Evolutionary conservation across 2,888 invertebrate genomes (phyloP).

Genomic region (Hypena proboscidalis): DNA sequence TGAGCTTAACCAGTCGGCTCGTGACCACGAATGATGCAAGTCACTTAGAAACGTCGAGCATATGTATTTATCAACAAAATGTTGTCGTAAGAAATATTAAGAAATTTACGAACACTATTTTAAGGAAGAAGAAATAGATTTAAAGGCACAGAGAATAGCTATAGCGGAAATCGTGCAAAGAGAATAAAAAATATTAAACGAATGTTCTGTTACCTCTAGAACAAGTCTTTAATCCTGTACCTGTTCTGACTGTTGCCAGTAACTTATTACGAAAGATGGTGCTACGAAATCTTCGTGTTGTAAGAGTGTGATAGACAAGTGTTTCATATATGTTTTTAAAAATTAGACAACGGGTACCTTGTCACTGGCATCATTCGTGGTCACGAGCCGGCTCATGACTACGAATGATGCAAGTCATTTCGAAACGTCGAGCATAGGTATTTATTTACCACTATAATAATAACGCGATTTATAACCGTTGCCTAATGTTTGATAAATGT

Average conservation of each 20-base stretch:
- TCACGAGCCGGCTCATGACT: too few relatives aligned
- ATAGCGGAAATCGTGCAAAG: constrained; percentile 46
- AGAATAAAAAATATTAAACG: constrained; percentile 12
- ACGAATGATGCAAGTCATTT: too few relatives aligned
- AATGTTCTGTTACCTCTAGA: constrained; percentile 4
- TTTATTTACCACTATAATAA: too few relatives aligned
- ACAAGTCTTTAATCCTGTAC: neutral
- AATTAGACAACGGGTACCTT: neutral
- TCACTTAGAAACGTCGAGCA: too few relatives aligned
- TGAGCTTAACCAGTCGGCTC: too few relatives aligned
- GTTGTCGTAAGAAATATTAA: too few relatives aligned
- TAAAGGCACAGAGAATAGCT: constrained; percentile 34
- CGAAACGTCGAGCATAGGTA: too few relatives aligned
- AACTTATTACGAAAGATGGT: constrained; percentile 2
- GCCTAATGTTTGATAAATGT: too few relatives aligned
- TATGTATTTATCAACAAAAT: too few relatives aligned
- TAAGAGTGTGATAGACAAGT: neutral
- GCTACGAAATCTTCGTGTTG: constrained; percentile 1
- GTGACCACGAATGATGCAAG: too few relatives aligned
- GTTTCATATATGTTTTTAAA: neutral
- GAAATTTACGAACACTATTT: constrained; percentile 4
- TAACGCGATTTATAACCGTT: too few relatives aligned
- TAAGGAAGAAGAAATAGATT: constrained; percentile 15
- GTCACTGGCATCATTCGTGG: too few relatives aligned
- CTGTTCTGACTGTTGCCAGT: neutral